phyloP scores from a whole-genome alignment of 2,113 vertebrate genomes.

The Acanthochromis polyacanthus region DNA sequence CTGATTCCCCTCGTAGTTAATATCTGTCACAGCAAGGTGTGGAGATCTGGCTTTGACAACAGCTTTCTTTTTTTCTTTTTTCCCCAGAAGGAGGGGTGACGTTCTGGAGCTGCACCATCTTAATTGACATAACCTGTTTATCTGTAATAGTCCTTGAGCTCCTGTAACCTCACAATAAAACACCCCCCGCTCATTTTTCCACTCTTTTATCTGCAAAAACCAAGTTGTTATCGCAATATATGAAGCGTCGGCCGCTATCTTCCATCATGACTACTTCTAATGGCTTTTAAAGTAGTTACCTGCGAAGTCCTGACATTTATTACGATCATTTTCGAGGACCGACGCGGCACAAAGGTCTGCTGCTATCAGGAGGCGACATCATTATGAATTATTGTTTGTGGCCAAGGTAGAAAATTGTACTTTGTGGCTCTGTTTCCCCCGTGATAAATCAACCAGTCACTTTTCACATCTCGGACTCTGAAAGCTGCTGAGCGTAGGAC shows the following conservation, averaged over 20 bases:
- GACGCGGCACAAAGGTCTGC: constrained; percentile 91
- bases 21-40: constrained; percentile 42
- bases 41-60: neutral
- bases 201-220: constrained; percentile 58
- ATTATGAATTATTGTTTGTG: constrained; percentile 99
- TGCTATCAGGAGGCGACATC: constrained; percentile 96
- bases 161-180: constrained; percentile 88
- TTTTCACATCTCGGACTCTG: constrained; percentile 90
- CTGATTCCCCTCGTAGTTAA: constrained; percentile 29
- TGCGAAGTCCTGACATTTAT: constrained; percentile 96
- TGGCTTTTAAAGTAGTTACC: constrained; percentile 99
- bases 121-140: constrained; percentile 84
- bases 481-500: constrained; percentile 94
- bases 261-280: constrained; percentile 87
- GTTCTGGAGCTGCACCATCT: constrained; percentile 33
- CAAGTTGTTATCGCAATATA: constrained; percentile 90
- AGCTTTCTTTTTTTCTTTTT: too few species aligned
- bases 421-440: constrained; percentile 94
- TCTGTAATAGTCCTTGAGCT: constrained; percentile 90
- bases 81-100: neutral
- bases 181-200: constrained; percentile 74
- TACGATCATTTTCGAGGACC: constrained; percentile 93
- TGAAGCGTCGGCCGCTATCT: constrained; percentile 76
- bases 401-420: constrained; percentile 99
- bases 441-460: constrained; percentile 98